Evolutionary conservation across 2,113 vertebrate species (phyloP).

Genomic region (Megaleporinus macrocephalus): DNA sequence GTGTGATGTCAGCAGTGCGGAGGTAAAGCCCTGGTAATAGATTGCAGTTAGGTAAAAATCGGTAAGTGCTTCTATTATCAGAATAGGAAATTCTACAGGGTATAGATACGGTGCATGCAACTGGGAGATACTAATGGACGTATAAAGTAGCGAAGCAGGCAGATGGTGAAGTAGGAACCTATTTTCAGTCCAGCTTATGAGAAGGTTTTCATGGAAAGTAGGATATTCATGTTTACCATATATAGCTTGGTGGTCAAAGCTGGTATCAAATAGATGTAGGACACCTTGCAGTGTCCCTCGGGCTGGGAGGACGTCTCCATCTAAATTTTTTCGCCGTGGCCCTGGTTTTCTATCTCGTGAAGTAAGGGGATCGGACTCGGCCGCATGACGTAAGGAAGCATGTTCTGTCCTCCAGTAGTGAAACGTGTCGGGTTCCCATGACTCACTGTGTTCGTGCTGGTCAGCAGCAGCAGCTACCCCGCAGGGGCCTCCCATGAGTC

Average conservation of each 20-base stretch:
- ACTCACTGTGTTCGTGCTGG: neutral
- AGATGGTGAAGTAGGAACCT: neutral
- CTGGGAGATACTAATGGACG: neutral
- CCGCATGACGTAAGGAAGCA: neutral
- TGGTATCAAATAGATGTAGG: neutral
- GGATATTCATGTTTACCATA: slow-evolving; percentile 28
- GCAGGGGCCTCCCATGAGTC: slow-evolving; percentile 5
- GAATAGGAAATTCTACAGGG: neutral
- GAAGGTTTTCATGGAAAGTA: slow-evolving; percentile 20
- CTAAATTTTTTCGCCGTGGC: neutral
- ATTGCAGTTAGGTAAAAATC: neutral
- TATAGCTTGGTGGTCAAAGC: slow-evolving; percentile 10
- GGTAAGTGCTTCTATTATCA: neutral
- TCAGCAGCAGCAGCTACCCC: neutral
- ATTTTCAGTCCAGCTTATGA: neutral
- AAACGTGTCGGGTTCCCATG: slow-evolving; percentile 5
- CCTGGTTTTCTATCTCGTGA: neutral
- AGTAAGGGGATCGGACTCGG: neutral
- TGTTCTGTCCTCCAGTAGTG: neutral
- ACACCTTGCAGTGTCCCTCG: neutral
- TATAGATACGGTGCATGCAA: neutral
- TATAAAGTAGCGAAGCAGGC: neutral
- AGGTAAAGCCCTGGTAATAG: slow-evolving; percentile 26
- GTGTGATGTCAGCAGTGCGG: slow-evolving; percentile 12
- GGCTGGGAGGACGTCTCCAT: neutral